Base-by-base conservation (phyloP, 1,140 invertebrate genomes). In the Theocolax elegans region DNA sequence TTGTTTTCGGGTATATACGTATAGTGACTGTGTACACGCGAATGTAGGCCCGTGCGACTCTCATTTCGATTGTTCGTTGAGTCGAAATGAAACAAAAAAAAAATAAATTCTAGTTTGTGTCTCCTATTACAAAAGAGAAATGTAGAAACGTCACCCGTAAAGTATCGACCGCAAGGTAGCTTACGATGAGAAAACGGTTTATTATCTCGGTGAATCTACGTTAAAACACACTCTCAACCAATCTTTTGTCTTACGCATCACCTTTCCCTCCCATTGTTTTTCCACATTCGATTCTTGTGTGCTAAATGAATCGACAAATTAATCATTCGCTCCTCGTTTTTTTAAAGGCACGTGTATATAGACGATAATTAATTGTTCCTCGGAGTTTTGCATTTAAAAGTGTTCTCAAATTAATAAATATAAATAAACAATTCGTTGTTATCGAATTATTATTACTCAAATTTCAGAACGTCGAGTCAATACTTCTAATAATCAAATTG, bases 181-280 rank as follows among this genome's bases (percentile, higher is more conserved):
- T 51, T 64, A 70, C 59, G 27, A 70, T 70, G 58, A 69, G 67
- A 69, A 69, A 69, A 69, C 38, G 58, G 9, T 60, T 67, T 53
- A 70, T 64, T 64, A 70, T 70, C 67, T 68, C 58, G 3, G 46
- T 15, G 23, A 62, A 68, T 68, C 56, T 51, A 68, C 58, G 48
- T 35, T 35, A 62, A 68, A 68, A 54, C 19, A 29, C 27, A 67
- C 54, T 51, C 44, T 17, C 56, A 67, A 60, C 19, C 66, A 17
- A 69, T 49, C 67, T 69, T 69, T 69, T 69, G 58, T 69, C 49
- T 69, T 60, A 62, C 67, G 44, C 58, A 62, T 69, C 59, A 69
- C 67, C 58, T 69, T 69, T 69, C 67, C 58, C 58, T 69, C 25
- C 56, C 23, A 69, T 69, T 69, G 67, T 69, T 35, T 35, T 35